These are phyloP conservation scores for Rhopalosiphum maidis DNA, from an alignment of 1,140 invertebrate species.

Conservation along the genomic window DNA sequence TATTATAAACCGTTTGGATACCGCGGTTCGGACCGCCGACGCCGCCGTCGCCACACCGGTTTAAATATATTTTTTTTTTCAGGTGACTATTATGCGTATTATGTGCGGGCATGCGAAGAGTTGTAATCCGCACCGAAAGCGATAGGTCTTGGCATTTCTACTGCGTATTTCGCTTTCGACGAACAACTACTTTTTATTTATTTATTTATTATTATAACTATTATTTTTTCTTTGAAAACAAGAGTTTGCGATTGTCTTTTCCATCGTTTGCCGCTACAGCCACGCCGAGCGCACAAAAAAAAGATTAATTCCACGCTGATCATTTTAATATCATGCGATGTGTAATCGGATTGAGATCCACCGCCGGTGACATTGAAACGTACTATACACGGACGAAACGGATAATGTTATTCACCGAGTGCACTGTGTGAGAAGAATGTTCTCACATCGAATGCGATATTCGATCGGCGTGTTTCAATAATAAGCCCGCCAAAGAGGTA, in stretches of 20 bases:
- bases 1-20: neutral
- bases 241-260: neutral
- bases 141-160: neutral
- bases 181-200: neutral
- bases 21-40: neutral
- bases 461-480: neutral
- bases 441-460: neutral
- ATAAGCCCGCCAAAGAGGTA: neutral
- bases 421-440: neutral
- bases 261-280: neutral
- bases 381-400: neutral
- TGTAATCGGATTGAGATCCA: constrained; percentile 8
- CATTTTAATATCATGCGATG: neutral
- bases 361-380: neutral
- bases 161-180: neutral
- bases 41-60: neutral
- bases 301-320: constrained; percentile 18
- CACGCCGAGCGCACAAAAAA: neutral
- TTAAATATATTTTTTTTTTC: neutral
- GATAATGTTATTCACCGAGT: neutral
- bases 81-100: neutral
- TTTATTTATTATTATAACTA: neutral
- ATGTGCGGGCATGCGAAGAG: neutral
- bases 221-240: neutral
- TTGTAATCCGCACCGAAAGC: neutral